These are phyloP conservation scores for Tautogolabrus adspersus DNA, from an alignment of 2,113 vertebrate species.

Conservation along the genomic window DNA sequence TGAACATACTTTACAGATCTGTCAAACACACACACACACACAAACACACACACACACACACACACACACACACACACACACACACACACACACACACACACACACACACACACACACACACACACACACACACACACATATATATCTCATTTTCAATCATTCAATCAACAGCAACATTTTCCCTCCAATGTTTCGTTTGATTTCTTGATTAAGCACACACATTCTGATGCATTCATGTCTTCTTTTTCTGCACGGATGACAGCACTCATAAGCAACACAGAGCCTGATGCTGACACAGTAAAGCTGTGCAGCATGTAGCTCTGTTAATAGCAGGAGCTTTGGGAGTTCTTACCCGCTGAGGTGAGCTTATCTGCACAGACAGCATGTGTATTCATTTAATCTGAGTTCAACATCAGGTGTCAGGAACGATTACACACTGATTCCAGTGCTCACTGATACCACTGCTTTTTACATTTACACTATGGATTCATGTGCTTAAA, in stretches of 20 bases:
- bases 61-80: too few species aligned
- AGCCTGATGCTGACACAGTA: conserved; percentile 42
- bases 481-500: conserved; percentile 6
- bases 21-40: conserved; percentile 43
- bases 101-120: too few species aligned
- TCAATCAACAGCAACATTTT: not conserved
- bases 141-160: too few species aligned
- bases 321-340: conserved; percentile 59
- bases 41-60: not conserved
- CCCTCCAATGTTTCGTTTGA: conserved; percentile 17
- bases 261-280: conserved; percentile 16
- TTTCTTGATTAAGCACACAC: conserved; percentile 1
- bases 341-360: conserved; percentile 60
- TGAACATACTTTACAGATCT: conserved; percentile 63
- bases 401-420: conserved; percentile 70
- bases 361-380: conserved; percentile 67
- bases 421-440: conserved; percentile 46
- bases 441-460: conserved; percentile 9
- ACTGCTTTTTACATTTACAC: conserved; percentile 23
- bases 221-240: conserved; percentile 12
- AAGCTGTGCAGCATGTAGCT: conserved; percentile 43
- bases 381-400: conserved; percentile 67
- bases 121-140: too few species aligned
- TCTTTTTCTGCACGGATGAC: conserved; percentile 22
- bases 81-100: too few species aligned